Percentiles rank a stretch among this genome's conserved stretches.
Evolutionary conservation across 2,113 vertebrate species (phyloP).

Genomic region (Monopterus albus): DNA sequence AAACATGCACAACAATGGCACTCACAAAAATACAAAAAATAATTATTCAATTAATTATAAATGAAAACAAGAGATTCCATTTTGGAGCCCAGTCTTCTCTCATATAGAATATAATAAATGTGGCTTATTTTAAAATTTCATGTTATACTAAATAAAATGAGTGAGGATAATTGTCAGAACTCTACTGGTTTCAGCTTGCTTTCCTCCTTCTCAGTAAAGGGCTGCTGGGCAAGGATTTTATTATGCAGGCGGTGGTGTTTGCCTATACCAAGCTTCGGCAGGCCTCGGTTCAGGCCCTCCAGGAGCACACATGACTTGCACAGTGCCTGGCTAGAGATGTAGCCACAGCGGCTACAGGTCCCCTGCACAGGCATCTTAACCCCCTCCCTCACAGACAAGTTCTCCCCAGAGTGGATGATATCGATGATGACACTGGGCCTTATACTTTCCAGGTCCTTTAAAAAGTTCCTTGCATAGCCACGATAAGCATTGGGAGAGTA

Average conservation of each 20-base stretch:
- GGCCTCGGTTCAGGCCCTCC: constrained; percentile 88
- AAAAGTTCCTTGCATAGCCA: constrained; percentile 86
- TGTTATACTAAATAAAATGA: neutral
- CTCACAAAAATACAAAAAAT: neutral
- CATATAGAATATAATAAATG: neutral
- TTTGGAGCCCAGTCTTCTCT: too few species aligned
- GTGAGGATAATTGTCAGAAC: constrained; percentile 58
- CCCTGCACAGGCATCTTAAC: constrained; percentile 87
- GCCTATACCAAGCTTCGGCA: constrained; percentile 88
- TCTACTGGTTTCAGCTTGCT: constrained; percentile 78
- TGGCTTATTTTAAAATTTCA: neutral
- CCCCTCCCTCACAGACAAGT: constrained; percentile 84
- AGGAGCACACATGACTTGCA: constrained; percentile 91
- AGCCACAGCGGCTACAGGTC: constrained; percentile 87
- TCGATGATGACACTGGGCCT: constrained; percentile 89
- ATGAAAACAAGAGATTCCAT: neutral
- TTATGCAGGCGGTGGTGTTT: constrained; percentile 86
- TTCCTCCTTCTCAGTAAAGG: constrained; percentile 78
- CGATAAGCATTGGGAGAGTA: constrained; percentile 92
- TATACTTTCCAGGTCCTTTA: constrained; percentile 88
- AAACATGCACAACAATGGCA: neutral
- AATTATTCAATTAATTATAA: neutral
- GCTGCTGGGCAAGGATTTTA: constrained; percentile 81
- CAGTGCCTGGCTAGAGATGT: constrained; percentile 88
- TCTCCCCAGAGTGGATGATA: constrained; percentile 89